phyloP scores from a whole-genome alignment of 2,113 vertebrate genomes.

The Hoplias malabaricus region DNA sequence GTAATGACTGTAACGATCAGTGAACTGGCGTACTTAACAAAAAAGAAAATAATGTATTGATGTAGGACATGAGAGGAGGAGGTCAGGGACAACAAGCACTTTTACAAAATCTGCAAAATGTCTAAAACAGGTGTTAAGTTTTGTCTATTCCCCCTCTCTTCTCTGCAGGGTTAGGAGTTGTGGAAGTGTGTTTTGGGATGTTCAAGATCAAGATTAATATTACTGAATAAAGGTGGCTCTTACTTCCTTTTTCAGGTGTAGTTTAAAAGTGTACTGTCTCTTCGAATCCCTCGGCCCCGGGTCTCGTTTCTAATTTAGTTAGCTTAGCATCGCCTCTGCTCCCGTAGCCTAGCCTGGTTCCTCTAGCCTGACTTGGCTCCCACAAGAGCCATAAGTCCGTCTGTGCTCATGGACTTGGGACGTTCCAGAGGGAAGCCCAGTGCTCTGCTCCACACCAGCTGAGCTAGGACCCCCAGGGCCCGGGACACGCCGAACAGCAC shows the following conservation, averaged over 20 bases:
- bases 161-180: conserved; percentile 28
- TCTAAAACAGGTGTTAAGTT: conserved; percentile 28
- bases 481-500: conserved; percentile 94
- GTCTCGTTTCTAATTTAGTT: conserved; percentile 36
- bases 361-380: conserved; percentile 83
- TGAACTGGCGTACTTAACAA: background rate
- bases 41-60: background rate
- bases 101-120: conserved; percentile 20
- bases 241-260: conserved; percentile 55
- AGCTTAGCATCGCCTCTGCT: conserved; percentile 50
- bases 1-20: background rate
- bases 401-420: conserved; percentile 97
- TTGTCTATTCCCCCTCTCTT: conserved; percentile 20
- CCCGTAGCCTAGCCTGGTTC: conserved; percentile 7
- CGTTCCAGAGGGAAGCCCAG: conserved; percentile 91
- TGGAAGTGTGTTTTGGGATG: conserved; percentile 30
- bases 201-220: conserved; percentile 51
- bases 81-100: background rate
- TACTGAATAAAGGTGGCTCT: conserved; percentile 60
- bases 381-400: conserved; percentile 88
- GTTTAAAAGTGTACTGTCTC: conserved; percentile 76
- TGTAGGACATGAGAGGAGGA: background rate
- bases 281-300: conserved; percentile 65
- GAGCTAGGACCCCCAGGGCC: conserved; percentile 88
- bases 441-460: conserved; percentile 94